Evolutionary conservation across 2,113 vertebrate genomes (phyloP).

Genomic region (Geococcyx californianus): DNA sequence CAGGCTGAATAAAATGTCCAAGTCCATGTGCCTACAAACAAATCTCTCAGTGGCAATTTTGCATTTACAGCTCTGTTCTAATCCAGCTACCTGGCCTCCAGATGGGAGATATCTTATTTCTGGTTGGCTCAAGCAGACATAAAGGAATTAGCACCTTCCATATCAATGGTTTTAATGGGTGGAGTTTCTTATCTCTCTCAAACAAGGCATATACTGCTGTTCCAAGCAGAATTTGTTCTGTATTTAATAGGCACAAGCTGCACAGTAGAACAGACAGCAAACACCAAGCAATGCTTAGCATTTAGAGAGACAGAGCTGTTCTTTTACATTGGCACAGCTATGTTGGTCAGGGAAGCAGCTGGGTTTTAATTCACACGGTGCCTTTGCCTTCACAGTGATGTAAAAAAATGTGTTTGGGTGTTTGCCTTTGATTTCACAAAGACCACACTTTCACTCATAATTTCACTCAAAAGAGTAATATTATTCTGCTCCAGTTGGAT

Average conservation of each 20-base stretch:
- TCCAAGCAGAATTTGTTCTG: background rate
- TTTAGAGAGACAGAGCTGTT: background rate
- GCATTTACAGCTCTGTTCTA: background rate
- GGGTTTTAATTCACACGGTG: background rate
- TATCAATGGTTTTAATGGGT: background rate
- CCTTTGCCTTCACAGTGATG: background rate
- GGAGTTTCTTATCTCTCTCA: conserved; percentile 11
- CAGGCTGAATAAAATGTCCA: background rate
- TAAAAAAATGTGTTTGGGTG: background rate
- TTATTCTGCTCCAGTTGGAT: conserved; percentile 31
- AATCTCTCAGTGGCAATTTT: background rate
- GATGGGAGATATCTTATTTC: background rate
- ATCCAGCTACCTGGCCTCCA: background rate
- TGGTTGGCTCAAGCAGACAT: background rate
- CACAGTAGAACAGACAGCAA: background rate
- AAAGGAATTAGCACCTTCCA: background rate
- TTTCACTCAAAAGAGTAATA: conserved; percentile 36
- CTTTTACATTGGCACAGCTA: background rate
- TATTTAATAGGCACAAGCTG: background rate
- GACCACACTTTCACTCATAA: conserved; percentile 10
- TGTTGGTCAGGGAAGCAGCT: background rate
- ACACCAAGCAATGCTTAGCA: background rate
- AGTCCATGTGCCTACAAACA: background rate
- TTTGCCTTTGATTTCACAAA: conserved; percentile 35
- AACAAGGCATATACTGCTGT: background rate